These are phyloP conservation scores for Corticium candelabrum DNA, from an alignment of 37 sponge, comb jelly and placozoan species.

Conservation along the genomic window DNA sequence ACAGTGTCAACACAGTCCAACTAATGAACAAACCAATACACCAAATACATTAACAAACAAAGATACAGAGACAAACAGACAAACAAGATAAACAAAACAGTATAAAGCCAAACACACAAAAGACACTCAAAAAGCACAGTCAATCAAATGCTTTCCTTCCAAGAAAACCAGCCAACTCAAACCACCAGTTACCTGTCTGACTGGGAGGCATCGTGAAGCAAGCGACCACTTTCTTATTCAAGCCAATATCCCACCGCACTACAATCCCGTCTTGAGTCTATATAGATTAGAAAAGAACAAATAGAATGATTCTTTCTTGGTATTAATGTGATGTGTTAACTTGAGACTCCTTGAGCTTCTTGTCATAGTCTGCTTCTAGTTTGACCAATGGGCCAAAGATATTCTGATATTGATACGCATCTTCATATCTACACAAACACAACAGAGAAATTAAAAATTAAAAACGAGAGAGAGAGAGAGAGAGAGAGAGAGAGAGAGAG, in stretches of 20 bases:
- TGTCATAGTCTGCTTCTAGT: conserved; percentile 96
- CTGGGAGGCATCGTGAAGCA: conserved; percentile 83
- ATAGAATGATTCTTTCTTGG: background rate
- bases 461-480: conserved; percentile 1
- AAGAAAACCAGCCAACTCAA: background rate
- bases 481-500: conserved; percentile 5
- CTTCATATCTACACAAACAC: conserved; percentile 62
- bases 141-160: too few relatives aligned
- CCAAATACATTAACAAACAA: background rate
- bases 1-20: too few relatives aligned
- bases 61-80: conserved; percentile 9
- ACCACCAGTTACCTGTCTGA: conserved; percentile 46
- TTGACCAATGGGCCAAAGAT: conserved; percentile 94
- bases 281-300: background rate
- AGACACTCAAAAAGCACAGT: too few relatives aligned
- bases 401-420: conserved; percentile 97
- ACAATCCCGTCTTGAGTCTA: conserved; percentile 81
- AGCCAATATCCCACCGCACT: conserved; percentile 88
- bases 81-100: too few relatives aligned
- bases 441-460: too few relatives aligned
- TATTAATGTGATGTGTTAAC: background rate
- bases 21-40: too few relatives aligned
- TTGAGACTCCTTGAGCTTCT: conserved; percentile 80
- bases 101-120: too few relatives aligned
- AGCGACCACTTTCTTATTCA: conserved; percentile 92